A percentile compares a stretch with the other conserved stretches of the same genome.
phyloP scores from a whole-genome alignment of 2,888 invertebrate genomes.

The Penaeus monodon region DNA sequence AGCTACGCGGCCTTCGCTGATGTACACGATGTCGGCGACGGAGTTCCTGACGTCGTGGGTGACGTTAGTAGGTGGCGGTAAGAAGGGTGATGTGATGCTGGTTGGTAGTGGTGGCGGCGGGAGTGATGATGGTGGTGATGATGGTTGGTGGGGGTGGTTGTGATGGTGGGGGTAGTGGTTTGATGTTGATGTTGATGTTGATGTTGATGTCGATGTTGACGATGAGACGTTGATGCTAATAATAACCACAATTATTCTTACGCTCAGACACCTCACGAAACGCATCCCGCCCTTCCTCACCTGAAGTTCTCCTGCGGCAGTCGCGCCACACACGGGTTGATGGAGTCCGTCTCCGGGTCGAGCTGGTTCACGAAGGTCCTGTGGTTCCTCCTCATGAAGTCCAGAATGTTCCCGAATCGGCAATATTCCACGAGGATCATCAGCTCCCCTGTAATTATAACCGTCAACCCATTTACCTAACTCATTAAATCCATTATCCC shows the following conservation, averaged over 20 bases:
- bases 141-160: not conserved
- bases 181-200: too few relatives aligned
- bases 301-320: too few relatives aligned
- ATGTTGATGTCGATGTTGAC: too few relatives aligned
- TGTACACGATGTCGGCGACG: slow-evolving; percentile 9
- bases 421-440: slow-evolving; percentile 96
- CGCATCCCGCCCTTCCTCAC: too few relatives aligned
- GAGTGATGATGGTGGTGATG: not conserved
- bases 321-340: too few relatives aligned
- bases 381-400: slow-evolving; percentile 86
- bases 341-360: not conserved
- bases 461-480: too few relatives aligned
- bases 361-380: slow-evolving; percentile 73
- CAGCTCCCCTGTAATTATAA: slow-evolving; percentile 78
- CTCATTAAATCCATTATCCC: too few relatives aligned
- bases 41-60: not conserved
- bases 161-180: not conserved
- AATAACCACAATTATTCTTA: too few relatives aligned
- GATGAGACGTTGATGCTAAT: too few relatives aligned
- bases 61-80: too few relatives aligned
- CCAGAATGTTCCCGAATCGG: slow-evolving; percentile 90
- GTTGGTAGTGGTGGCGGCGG: not conserved
- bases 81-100: too few relatives aligned
- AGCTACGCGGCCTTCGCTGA: slow-evolving; percentile 15
- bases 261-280: too few relatives aligned